Evolutionary conservation across 2,113 vertebrate genomes (phyloP).

Genomic region (Silurus meridionalis): DNA sequence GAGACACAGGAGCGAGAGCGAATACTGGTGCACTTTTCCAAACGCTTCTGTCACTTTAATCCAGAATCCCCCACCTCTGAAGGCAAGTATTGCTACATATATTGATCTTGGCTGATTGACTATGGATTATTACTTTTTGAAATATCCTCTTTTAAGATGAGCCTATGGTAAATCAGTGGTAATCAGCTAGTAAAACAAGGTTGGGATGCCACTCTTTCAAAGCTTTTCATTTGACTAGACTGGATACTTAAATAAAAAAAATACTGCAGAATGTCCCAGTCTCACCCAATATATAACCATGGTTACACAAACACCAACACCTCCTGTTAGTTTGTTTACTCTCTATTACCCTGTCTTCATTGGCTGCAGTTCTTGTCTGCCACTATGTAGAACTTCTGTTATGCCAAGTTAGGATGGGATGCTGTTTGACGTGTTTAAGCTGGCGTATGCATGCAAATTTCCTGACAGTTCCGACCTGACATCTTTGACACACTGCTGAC

Average conservation of each 20-base stretch:
- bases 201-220: too few species aligned
- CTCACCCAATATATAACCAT: not conserved
- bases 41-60: slow-evolving; percentile 77
- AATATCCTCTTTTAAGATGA: not conserved
- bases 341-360: not conserved
- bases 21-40: slow-evolving; percentile 78
- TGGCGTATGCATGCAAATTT: not conserved
- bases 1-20: slow-evolving; percentile 80
- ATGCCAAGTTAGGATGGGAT: not conserved
- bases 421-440: not conserved
- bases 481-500: not conserved
- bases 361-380: not conserved
- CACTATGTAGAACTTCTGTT: not conserved
- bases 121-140: not conserved
- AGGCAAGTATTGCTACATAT: slow-evolving; percentile 58
- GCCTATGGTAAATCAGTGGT: not conserved
- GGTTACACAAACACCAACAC: not conserved
- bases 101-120: not conserved
- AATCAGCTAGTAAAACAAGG: not conserved
- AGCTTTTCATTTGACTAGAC: not conserved
- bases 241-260: not conserved
- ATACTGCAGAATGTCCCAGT: not conserved
- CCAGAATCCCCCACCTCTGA: slow-evolving; percentile 68
- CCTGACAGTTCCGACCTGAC: not conserved
- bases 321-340: not conserved